Base-by-base conservation (phyloP, 2,113 vertebrate species). In the Sterrhoptilus dennistouni region DNA sequence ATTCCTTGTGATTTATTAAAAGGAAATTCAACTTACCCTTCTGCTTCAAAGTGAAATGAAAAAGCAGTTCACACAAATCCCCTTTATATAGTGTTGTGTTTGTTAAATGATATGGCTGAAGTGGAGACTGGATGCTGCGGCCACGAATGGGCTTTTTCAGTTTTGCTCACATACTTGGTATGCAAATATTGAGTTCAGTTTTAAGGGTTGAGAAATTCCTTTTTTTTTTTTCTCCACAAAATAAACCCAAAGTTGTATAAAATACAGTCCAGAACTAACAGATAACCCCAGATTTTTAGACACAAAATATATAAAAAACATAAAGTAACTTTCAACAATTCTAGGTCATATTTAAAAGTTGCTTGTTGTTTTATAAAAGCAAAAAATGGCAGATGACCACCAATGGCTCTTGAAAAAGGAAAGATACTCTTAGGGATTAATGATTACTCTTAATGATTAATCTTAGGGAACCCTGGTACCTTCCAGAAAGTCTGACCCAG, bases 1-100 rank as follows among this genome's bases (percentile, higher is more conserved):
- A 36, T 81, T 85, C 14, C 29, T 64, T 75, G 28, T 59, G n/a
- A 69, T 86, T 91, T 91, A 82, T 92, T 85, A 82, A 83, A 82
- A 94, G 20, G 29, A 90, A 89, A 95, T 95, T 89, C 38, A 83
- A 93, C 96, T 97, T 93, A 97, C 96, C 93, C 14, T 76, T 90
- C 69, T 64, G 42, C 83, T 83, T 69, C 82, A 12, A 76, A 81
- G 59, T 12, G 35, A 74, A 88, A 68, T 68, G 50, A 83, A 94
- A 53, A 11, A 47, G 52, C 45, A 53, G 50, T 52, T 88, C 18
- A 4, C 28, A 36, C 28, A 54, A 69, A 44, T 60, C 38, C 49
- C 31, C 35, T 93, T 96, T 97, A 96, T 96, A 95, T 33, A 84
- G 28, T 31, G 59, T 53, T 3, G 3, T 72, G 47, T 70, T 72